These are phyloP conservation scores for Acrobasis repandana DNA, from an alignment of 2,888 invertebrate genomes.

Conservation along the genomic window DNA sequence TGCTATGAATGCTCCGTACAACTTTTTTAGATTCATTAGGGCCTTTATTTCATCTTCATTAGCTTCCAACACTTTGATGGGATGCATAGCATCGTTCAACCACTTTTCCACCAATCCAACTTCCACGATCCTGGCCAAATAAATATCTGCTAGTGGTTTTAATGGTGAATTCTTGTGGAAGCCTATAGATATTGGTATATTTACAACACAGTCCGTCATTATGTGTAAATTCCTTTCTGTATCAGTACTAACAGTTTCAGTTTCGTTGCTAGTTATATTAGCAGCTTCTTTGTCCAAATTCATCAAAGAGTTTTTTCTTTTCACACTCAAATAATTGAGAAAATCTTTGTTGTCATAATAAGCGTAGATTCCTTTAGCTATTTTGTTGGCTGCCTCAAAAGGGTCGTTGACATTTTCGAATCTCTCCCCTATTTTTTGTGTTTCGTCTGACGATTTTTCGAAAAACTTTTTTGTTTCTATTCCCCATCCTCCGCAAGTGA, in stretches of 20 bases:
- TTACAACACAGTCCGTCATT: slow-evolving; percentile 91
- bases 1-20: slow-evolving; percentile 90
- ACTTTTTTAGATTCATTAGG: slow-evolving; percentile 89
- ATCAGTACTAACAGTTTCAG: slow-evolving; percentile 36
- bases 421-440: slow-evolving; percentile 85
- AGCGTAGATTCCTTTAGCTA: slow-evolving; percentile 88
- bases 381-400: slow-evolving; percentile 84
- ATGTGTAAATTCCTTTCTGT: slow-evolving; percentile 86
- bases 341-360: slow-evolving; percentile 91
- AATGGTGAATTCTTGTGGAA: slow-evolving; percentile 92
- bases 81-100: slow-evolving; percentile 88
- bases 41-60: slow-evolving; percentile 87
- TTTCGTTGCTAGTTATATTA: slow-evolving; percentile 48
- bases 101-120: slow-evolving; percentile 90
- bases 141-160: slow-evolving; percentile 86
- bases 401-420: slow-evolving; percentile 85
- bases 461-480: slow-evolving; percentile 88
- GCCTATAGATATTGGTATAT: slow-evolving; percentile 91
- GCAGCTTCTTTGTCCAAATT: slow-evolving; percentile 45
- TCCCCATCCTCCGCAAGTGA: slow-evolving; percentile 89
- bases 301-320: slow-evolving; percentile 66
- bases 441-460: slow-evolving; percentile 85
- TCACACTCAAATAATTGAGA: slow-evolving; percentile 85
- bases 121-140: slow-evolving; percentile 87
- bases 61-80: slow-evolving; percentile 77